Base-by-base conservation (phyloP, 2,797 vertebrate genomes). In the Semotilus atromaculatus region DNA sequence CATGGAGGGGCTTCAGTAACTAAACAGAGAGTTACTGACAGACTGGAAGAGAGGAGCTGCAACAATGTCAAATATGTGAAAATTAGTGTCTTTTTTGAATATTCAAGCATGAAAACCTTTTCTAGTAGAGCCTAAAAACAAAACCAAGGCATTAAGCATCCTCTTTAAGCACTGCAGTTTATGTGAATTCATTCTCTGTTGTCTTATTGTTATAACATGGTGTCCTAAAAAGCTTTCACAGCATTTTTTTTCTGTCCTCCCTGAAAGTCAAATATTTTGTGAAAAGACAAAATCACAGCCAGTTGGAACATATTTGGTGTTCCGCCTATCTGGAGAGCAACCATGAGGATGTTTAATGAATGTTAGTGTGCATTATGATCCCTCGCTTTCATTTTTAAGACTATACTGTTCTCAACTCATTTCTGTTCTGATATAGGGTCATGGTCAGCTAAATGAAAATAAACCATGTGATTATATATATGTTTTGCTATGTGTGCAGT, bases 181-280 rank as follows among this genome's bases (percentile, higher is more conserved):
- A 67, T 6, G 4, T 34, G 40, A 74, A 80, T 40, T 40, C 18
- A 13, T 29, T 26, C 36, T 64, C 31, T 13, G 26, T 62, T 60
- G 74, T 76, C 23, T 43, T 31, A 29, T 38, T 38, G 55, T 74
- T 23, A 19, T 75, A 75, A 55, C 10, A 36, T 11, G 6, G 11
- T 38, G 31, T 31, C 8, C 53, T 60, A 53, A 38, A 76, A 76
- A 66, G 60, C 43, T n/a, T 45, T 66, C n/a, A 64, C 48, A 31
- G 40, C 9, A 29, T 45, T 43, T n/a, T 2, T 53, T 48, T 8
- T 45, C 60, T 31, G 62, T 80, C 77, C 62, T 48, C 77, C 77
- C 62, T 67, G 38, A 80, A 80, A 66, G 43, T 80, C 77, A 67
- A 36, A 80, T 51, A 36, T 80, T 67, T 67, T 34, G 62, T 67